Base-by-base conservation (phyloP, 2,888 invertebrate genomes). In the Aelia acuminata region DNA sequence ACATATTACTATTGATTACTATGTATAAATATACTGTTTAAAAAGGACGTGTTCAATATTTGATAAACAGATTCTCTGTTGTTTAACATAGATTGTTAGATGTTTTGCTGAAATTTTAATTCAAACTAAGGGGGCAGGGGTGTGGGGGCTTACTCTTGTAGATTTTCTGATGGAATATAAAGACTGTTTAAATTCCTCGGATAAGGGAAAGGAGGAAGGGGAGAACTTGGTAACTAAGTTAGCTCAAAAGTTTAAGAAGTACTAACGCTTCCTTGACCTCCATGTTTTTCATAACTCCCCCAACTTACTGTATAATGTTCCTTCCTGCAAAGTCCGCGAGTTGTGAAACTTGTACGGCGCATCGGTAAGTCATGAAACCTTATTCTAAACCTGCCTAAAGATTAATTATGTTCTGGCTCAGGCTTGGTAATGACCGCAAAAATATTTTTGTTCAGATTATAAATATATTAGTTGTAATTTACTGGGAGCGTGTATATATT, bases 251-350 rank as follows among this genome's bases (percentile, higher is more conserved):
- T 75, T 75, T 75, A 75, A 75, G 39, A 75, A 75, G 75, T 75
- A 39, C 39, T 75, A 75, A 75, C 75, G 35, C 75, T 39, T 57
- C 75, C 39, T 22, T 75, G 75, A 75, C 75, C 75, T 75, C 39
- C 22, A 22, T 75, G 75, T 75, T 75, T 75, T 75, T 75, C 75
- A 75, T 75, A 75, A 39, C 75, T 75, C 22, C 39, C 39, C 39
- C 75, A 75, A 43, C 75, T 31, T 20, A 39, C 57, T 57, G 57
- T 57, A 57, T 57, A 57, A 57, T 57, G 57, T 57, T 57, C 26
- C 26, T 26, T 57, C 57, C 57, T 26, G 57, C 31, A 57, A 57
- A 26, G 57, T 13, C 57, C 11, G 57, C 57, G 1, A 26, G 26
- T 26, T 26, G 75, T 35, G 35, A 35, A 75, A 75, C 35, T 75